Conservation (phyloP, 2,888 invertebrate genomes). For the Thecocarcelia acutangulata region DNA sequence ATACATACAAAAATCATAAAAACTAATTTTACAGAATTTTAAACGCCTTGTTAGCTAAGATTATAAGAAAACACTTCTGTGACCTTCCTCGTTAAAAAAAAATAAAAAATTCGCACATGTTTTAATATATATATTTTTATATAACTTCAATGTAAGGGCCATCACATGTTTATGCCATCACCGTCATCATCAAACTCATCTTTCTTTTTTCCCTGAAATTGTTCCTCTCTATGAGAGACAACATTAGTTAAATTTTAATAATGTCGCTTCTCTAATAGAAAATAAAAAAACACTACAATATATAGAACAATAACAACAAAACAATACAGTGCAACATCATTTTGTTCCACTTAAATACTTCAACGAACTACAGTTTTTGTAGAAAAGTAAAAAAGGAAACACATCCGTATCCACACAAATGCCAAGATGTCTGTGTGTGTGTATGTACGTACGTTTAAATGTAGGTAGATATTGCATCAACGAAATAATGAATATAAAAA, state of each 20-base stretch:
- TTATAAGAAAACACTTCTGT: neutral
- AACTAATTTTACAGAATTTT: neutral
- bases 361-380: conserved; percentile 59
- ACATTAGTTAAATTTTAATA: conserved; percentile 69
- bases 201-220: neutral
- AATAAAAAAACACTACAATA: conserved; percentile 2
- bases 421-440: neutral
- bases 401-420: neutral
- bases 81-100: conserved; percentile 13
- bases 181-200: conserved; percentile 26
- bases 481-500: conserved; percentile 65
- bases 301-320: conserved; percentile 43
- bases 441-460: neutral
- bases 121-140: neutral
- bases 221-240: conserved; percentile 45
- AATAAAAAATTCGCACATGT: neutral
- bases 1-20: neutral
- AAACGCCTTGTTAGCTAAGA: too few relatives aligned
- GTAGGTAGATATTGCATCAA: neutral
- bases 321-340: conserved; percentile 59
- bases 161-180: conserved; percentile 28
- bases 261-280: conserved; percentile 50
- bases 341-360: conserved; percentile 68
- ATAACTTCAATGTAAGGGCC: conserved; percentile 12
- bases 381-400: conserved; percentile 1